Evolutionary conservation across 2,797 vertebrate species (phyloP).

Genomic region (Pyrrhura leucotis): DNA sequence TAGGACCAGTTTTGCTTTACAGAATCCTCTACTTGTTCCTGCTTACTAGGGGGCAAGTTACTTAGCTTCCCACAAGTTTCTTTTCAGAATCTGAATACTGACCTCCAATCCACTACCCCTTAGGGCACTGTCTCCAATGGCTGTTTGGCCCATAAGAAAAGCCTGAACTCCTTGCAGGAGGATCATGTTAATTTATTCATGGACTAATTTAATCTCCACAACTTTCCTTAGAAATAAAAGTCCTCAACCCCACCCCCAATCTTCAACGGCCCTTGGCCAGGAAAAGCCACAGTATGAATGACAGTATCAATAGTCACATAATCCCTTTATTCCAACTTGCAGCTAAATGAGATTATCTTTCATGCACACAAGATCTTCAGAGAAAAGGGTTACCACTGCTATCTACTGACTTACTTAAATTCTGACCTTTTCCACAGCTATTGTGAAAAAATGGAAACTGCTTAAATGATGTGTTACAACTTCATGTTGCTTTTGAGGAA

Average conservation of each 20-base stretch:
- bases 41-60: not conserved
- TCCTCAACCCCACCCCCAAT: not conserved
- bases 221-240: not conserved
- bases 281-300: not conserved
- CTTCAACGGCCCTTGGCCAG: not conserved
- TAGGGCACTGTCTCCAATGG: not conserved
- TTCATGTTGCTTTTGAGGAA: not conserved
- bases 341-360: not conserved
- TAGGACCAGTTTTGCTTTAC: not conserved
- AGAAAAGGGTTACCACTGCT: not conserved
- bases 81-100: not conserved
- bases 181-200: not conserved
- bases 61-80: not conserved
- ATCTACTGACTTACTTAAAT: not conserved
- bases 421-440: not conserved
- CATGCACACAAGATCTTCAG: fast-evolving
- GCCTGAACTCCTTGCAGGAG: not conserved
- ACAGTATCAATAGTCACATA: not conserved
- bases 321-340: not conserved
- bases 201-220: not conserved
- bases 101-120: not conserved
- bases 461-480: not conserved
- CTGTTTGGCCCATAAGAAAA: not conserved
- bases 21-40: not conserved
- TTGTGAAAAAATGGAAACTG: not conserved